Percentiles rank a stretch among this genome's conserved stretches.
Conservation (phyloP, 2,888 invertebrate species). For the Acanthosepion pharaonis region DNA sequence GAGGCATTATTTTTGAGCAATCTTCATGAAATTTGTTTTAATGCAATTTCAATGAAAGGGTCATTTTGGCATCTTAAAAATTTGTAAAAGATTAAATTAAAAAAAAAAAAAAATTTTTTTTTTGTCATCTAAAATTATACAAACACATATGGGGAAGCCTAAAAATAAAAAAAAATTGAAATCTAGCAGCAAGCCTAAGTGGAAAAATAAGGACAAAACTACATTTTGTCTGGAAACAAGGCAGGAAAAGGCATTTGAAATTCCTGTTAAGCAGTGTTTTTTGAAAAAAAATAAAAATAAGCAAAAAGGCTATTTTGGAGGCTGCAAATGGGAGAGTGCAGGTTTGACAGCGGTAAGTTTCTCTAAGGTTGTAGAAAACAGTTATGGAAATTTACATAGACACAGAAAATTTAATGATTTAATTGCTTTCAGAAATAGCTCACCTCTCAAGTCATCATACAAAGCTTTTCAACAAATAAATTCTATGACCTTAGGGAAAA, state of each 20-base stretch:
- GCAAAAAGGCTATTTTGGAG: not conserved
- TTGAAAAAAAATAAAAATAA: not conserved
- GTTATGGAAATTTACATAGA: too few relatives aligned
- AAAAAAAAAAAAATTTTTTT: not conserved
- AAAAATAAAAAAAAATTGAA: not conserved
- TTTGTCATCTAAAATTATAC: not conserved
- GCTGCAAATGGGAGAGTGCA: not conserved
- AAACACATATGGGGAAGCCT: not conserved
- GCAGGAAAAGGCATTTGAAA: not conserved
- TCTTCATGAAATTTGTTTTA: too few relatives aligned
- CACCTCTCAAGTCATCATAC: too few relatives aligned
- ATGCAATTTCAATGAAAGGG: too few relatives aligned
- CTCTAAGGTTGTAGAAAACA: not conserved
- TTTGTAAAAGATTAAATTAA: not conserved
- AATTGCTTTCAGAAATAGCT: too few relatives aligned
- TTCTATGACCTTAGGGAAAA: too few relatives aligned
- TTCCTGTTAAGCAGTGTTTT: not conserved
- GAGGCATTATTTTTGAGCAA: too few relatives aligned
- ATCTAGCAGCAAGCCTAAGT: not conserved
- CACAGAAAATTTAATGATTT: too few relatives aligned
- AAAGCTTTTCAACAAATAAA: too few relatives aligned
- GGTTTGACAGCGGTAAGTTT: not conserved
- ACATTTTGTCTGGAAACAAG: not conserved
- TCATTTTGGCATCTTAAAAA: not conserved
- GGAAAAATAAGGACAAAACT: not conserved